A percentile compares a stretch with the other conserved stretches of the same genome.
Evolutionary conservation across 2,888 invertebrate genomes (phyloP).

Genomic region (Carterocephalus palaemon): DNA sequence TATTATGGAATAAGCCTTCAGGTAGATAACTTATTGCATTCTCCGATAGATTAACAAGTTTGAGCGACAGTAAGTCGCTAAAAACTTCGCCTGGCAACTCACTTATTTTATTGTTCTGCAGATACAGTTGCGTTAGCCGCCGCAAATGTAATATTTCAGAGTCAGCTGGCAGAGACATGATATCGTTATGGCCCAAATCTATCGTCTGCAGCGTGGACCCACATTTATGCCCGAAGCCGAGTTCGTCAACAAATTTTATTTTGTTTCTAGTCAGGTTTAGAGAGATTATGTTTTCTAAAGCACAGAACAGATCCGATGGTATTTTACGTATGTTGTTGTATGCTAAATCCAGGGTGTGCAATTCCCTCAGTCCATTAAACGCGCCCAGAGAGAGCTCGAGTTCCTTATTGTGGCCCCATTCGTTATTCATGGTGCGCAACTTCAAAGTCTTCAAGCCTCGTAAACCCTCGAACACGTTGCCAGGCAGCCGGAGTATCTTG

Average conservation of each 20-base stretch:
- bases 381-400: constrained; percentile 85
- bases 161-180: constrained; percentile 85
- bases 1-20: constrained; percentile 88
- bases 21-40: constrained; percentile 91
- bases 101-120: constrained; percentile 90
- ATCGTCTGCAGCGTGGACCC: constrained; percentile 87
- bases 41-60: constrained; percentile 90
- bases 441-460: constrained; percentile 87
- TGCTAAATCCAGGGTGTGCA: constrained; percentile 87
- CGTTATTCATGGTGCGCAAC: constrained; percentile 87
- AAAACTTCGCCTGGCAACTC: constrained; percentile 88
- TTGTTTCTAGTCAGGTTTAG: constrained; percentile 92
- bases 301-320: constrained; percentile 89
- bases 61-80: constrained; percentile 86
- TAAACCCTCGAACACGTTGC: constrained; percentile 88
- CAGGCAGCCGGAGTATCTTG: constrained; percentile 87
- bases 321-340: constrained; percentile 89
- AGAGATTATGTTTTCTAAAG: constrained; percentile 87
- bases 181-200: constrained; percentile 89
- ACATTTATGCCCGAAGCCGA: constrained; percentile 82
- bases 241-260: constrained; percentile 86
- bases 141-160: constrained; percentile 87
- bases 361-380: constrained; percentile 86
- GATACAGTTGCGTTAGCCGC: constrained; percentile 86
- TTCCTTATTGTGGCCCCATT: constrained; percentile 85